These are phyloP conservation scores for Pristionchus fissidentatus DNA, from an alignment of 2,888 invertebrate species.

Conservation along the genomic window DNA sequence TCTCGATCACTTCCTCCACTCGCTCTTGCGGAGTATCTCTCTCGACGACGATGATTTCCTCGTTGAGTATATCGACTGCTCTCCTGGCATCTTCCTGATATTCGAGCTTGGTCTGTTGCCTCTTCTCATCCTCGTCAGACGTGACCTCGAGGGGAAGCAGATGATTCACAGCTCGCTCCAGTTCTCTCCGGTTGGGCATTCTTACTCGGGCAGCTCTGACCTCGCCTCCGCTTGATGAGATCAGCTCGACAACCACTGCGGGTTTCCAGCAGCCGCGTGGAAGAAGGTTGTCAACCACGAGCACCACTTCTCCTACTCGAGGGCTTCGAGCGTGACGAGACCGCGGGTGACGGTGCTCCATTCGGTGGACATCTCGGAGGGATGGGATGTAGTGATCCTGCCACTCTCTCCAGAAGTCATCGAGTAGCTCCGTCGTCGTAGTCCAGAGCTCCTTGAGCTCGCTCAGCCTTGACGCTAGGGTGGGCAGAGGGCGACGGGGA, in stretches of 20 bases:
- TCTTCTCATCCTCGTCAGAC: background rate
- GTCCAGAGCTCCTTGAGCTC: conserved; percentile 5
- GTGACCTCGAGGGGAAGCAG: background rate
- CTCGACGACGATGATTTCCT: background rate
- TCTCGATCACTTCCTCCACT: background rate
- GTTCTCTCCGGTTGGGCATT: background rate
- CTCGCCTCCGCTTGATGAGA: background rate
- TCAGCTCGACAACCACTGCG: background rate
- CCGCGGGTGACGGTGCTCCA: background rate
- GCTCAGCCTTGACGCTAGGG: background rate
- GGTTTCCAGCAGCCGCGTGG: background rate
- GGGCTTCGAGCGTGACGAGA: background rate
- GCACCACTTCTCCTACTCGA: conserved; percentile 10
- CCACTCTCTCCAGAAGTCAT: background rate
- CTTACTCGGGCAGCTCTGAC: background rate
- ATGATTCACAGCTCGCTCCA: background rate
- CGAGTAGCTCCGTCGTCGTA: background rate
- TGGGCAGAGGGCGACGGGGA: background rate
- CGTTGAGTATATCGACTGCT: background rate
- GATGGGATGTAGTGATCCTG: background rate
- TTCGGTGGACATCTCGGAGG: background rate
- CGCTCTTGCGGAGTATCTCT: too few relatives aligned
- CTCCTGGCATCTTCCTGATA: background rate
- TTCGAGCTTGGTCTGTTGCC: background rate
- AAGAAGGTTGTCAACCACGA: background rate